Base-by-base conservation (phyloP, 2,113 vertebrate species). In the Tiliqua scincoides region DNA sequence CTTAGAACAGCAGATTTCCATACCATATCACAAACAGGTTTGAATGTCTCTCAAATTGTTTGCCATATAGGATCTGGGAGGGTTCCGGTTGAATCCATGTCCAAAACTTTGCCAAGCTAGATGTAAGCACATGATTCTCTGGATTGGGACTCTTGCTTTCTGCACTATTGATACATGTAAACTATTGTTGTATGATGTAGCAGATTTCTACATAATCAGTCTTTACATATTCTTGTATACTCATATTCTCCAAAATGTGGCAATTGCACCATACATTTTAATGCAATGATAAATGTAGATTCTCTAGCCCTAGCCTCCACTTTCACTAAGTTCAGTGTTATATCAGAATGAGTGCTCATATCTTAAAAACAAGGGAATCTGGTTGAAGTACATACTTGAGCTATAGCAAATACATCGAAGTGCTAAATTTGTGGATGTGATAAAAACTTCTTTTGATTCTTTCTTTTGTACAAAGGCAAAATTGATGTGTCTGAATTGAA, bases 381-480 rank as follows among this genome's bases (percentile, higher is more conserved):
- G 3, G 62, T 40, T 27, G 54, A 10, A 74, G 23, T 73, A 37
- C 15, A 52, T 74, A 0, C 59, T 76, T 81, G 71, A 52, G 23
- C 72, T 25, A 89, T 74, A 74, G 80, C 67, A 85, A 27, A 35
- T 81, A 57, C 43, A 48, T 48, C 43, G 8, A 88, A 90, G 18
- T 87, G 48, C 83, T 82, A 88, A 65, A 86, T 21, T 54, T 18
- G 87, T n/a, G 84, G 83, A 17, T 85, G 27, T 85, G 89, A 74
- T 91, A 80, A 88, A 92, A 89, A 71, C 88, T 78, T 82, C 2
- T 57, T 61, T 0, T 89, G 76, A 93, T 93, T 94, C 89, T 87
- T 78, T 92, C 88, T 95, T 94, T 92, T 87, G 40, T 83, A 35
- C 83, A 79, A 96, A 99, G 98, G 98, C 57, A 99, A 99, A 97